Conservation (phyloP, 1,140 invertebrate species). For the Drosophila pachea region DNA sequence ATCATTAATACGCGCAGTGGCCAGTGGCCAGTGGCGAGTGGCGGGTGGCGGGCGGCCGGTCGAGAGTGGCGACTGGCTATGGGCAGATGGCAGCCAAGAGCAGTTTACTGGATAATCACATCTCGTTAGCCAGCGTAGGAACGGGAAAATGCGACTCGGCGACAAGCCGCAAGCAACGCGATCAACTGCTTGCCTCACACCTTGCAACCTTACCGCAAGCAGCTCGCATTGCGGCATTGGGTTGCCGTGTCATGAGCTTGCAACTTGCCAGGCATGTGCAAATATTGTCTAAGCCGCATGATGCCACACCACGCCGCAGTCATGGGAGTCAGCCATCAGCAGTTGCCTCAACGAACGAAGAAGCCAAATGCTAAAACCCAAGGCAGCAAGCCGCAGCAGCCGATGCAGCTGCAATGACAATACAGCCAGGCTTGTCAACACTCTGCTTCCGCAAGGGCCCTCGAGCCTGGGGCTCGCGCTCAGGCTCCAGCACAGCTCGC, state of each 20-base stretch:
- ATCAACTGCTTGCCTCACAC: constrained; percentile 19
- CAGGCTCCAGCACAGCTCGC: constrained; percentile 6
- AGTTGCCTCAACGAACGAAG: background rate
- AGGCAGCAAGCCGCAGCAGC: background rate
- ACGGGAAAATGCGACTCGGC: background rate
- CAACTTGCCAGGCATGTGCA: constrained; percentile 21
- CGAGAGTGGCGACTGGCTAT: constrained; percentile 7
- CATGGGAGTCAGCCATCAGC: too few species aligned
- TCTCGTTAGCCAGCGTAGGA: background rate
- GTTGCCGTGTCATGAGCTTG: constrained; percentile 24
- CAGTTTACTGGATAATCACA: background rate
- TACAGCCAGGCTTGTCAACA: constrained; percentile 1
- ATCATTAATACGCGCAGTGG: constrained; percentile 51
- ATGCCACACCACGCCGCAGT: constrained; percentile 3
- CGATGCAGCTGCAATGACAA: constrained; percentile 24
- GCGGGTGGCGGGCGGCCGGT: constrained; percentile 10
- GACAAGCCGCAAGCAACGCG: background rate
- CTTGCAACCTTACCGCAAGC: constrained; percentile 20
- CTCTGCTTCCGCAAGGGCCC: constrained; percentile 24
- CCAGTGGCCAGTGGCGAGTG: background rate
- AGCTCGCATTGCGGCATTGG: constrained; percentile 28
- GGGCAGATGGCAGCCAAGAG: background rate
- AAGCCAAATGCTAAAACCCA: constrained; percentile 2
- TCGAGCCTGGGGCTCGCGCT: background rate
- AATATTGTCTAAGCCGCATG: constrained; percentile 23